Conservation (phyloP, 1,140 invertebrate genomes). For the Heterodera carotae region DNA sequence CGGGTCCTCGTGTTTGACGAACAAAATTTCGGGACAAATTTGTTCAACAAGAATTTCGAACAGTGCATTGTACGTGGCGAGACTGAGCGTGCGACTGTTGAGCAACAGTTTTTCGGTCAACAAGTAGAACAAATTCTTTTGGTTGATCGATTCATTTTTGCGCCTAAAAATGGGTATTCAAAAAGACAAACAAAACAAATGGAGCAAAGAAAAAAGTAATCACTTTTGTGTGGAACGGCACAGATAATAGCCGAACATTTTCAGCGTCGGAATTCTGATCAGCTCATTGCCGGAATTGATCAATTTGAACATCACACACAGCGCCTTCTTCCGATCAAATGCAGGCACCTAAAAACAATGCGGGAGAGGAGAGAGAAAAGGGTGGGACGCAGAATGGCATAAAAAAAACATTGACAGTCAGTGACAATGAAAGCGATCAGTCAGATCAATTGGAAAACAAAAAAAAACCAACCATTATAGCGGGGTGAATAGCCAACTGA, state of each 20-base stretch:
- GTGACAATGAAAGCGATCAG: too few relatives aligned
- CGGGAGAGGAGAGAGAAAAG: not conserved
- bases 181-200: constrained; percentile 4
- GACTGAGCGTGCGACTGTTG: constrained; percentile 77
- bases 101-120: constrained; percentile 86
- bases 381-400: too few relatives aligned
- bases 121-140: constrained; percentile 94
- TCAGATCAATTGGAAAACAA: constrained; percentile 9
- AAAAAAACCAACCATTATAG: constrained; percentile 75
- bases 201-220: constrained; percentile 59
- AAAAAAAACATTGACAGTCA: too few relatives aligned
- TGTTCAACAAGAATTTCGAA: constrained; percentile 95
- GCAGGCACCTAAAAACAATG: constrained; percentile 81
- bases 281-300: constrained; percentile 89
- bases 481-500: constrained; percentile 94
- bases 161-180: constrained; percentile 71
- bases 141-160: constrained; percentile 97
- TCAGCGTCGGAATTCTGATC: constrained; percentile 89
- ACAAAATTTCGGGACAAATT: constrained; percentile 88
- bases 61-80: constrained; percentile 96
- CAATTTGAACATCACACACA: constrained; percentile 91
- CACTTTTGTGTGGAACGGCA: constrained; percentile 92
- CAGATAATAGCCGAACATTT: constrained; percentile 89
- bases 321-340: constrained; percentile 93
- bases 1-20: constrained; percentile 70